Evolutionary conservation across 2,888 invertebrate species (phyloP).

Genomic region (Aphodius granarius): DNA sequence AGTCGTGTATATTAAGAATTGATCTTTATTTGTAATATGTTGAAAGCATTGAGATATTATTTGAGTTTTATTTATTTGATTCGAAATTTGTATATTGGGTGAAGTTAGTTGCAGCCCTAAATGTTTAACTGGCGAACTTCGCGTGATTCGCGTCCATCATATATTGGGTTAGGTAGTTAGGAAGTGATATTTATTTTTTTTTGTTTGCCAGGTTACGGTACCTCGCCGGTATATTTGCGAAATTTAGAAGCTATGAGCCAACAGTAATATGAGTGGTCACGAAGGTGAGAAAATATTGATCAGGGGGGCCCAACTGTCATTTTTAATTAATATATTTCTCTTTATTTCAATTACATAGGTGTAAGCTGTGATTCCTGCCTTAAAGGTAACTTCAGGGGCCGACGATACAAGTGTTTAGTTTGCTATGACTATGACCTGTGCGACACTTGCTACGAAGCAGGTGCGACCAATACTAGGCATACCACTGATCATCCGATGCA

Average conservation of each 20-base stretch:
- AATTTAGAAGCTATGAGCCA: not conserved
- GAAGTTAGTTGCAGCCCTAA: conserved; percentile 4
- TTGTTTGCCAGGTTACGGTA: not conserved
- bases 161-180: conserved; percentile 28
- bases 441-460: conserved; percentile 92
- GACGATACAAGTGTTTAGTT: conserved; percentile 97
- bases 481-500: conserved; percentile 98
- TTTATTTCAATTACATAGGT: too few species aligned
- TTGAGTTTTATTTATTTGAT: not conserved
- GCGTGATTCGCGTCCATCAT: conserved; percentile 23
- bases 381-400: conserved; percentile 95
- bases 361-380: conserved; percentile 99
- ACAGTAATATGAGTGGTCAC: conserved; percentile 27
- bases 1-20: too few species aligned
- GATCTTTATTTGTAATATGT: not conserved
- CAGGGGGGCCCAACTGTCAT: not conserved
- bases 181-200: conserved; percentile 15
- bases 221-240: not conserved
- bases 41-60: not conserved
- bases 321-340: conserved; percentile 18
- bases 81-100: not conserved
- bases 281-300: conserved; percentile 21
- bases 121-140: not conserved
- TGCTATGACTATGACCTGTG: conserved; percentile 99
- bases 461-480: conserved; percentile 89